A percentile compares a stretch with the other conserved stretches of the same genome.
These are phyloP conservation scores for Sisyra nigra DNA, from an alignment of 2,888 invertebrate species.

Conservation along the genomic window DNA sequence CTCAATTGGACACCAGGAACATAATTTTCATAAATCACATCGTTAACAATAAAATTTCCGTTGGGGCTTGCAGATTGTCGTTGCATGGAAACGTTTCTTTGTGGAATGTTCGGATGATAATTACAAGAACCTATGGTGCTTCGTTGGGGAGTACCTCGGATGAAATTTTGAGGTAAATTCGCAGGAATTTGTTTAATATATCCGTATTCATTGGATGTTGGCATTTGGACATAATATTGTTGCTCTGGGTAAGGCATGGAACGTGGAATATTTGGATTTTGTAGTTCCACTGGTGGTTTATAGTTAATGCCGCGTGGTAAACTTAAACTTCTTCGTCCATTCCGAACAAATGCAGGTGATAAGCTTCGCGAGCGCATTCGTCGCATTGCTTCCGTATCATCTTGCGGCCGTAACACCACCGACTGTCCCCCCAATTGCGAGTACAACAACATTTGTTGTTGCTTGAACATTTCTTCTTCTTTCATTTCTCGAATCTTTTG, in stretches of 20 bases:
- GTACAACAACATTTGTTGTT: slow-evolving; percentile 1
- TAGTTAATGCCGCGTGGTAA: slow-evolving; percentile 19
- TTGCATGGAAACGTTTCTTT: slow-evolving; percentile 10
- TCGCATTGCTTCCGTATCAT: background rate
- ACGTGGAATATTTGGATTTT: slow-evolving; percentile 3
- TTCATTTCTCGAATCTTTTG: slow-evolving; percentile 46
- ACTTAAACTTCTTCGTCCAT: slow-evolving; percentile 26
- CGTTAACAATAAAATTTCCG: background rate
- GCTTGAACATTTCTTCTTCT: slow-evolving; percentile 30
- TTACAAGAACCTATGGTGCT: slow-evolving; percentile 17
- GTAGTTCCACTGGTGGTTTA: slow-evolving; percentile 3
- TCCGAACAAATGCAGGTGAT: slow-evolving; percentile 25
- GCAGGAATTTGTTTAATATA: slow-evolving; percentile 2
- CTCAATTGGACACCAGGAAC: slow-evolving; percentile 12
- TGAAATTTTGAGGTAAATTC: slow-evolving; percentile 15
- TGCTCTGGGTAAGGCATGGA: background rate
- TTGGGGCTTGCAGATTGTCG: too few species aligned
- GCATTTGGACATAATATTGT: background rate
- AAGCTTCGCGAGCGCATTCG: slow-evolving; percentile 28
- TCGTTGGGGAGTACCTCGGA: slow-evolving; percentile 17
- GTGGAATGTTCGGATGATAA: slow-evolving; percentile 4
- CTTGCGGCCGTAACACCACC: background rate
- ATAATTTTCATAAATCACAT: slow-evolving; percentile 11
- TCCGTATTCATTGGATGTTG: background rate
- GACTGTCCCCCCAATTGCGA: background rate